These are phyloP conservation scores for Corythoichthys intestinalis DNA, from an alignment of 2,113 vertebrate species.

Conservation along the genomic window DNA sequence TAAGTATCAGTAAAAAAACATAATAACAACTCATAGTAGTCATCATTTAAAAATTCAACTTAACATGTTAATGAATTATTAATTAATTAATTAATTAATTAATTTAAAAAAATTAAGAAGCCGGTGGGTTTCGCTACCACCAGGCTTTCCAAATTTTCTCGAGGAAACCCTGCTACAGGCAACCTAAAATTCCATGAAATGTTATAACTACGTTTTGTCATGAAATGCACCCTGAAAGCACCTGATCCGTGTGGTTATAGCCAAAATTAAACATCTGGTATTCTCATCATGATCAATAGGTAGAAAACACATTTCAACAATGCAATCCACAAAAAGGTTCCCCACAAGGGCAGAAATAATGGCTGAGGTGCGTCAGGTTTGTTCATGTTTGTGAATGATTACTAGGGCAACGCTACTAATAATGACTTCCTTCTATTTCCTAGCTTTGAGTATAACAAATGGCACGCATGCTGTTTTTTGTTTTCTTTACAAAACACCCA, in stretches of 20 bases:
- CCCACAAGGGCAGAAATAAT: slow-evolving; percentile 35
- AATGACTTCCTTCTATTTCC: slow-evolving; percentile 14
- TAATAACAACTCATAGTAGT: no score
- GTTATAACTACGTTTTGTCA: slow-evolving; percentile 36
- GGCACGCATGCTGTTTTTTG: slow-evolving; percentile 5
- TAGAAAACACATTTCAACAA: slow-evolving; percentile 41
- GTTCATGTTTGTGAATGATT: slow-evolving; percentile 39
- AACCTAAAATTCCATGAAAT: slow-evolving; percentile 24
- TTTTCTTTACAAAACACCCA: slow-evolving; percentile 6
- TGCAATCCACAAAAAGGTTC: slow-evolving; percentile 29
- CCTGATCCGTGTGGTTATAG: slow-evolving; percentile 26
- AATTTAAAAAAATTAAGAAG: no score
- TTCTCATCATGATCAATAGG: slow-evolving; percentile 40
- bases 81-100: no score
- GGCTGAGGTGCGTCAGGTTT: not conserved
- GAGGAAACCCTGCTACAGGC: no score
- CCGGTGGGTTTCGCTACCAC: no score
- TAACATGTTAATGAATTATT: no score
- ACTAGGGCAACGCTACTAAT: slow-evolving; percentile 40
- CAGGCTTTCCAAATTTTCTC: no score
- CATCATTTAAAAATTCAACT: no score
- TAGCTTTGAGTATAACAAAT: slow-evolving; percentile 16
- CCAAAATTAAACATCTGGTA: slow-evolving; percentile 55
- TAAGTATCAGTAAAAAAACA: no score
- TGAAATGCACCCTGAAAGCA: slow-evolving; percentile 17